Evolutionary conservation across 1,140 invertebrate genomes (phyloP), one percentile per base, ranked within the genome.

Genomic region (Drosophila athabasca): DNA sequence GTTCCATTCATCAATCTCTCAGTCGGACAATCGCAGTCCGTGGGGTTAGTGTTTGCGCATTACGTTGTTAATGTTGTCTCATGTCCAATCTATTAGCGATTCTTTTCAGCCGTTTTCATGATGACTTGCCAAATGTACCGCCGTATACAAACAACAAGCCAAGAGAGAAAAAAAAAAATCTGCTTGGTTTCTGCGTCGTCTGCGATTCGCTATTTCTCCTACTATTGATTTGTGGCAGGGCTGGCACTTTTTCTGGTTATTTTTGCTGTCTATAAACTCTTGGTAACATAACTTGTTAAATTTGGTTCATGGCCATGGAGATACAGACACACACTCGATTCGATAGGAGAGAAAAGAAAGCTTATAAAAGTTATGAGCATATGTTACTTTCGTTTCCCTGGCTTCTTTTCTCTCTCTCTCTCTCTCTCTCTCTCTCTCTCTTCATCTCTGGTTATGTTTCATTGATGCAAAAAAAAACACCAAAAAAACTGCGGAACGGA

Each of bases 31-130:
- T 9, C 50, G 54, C 57, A 79, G 59, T 62, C 49, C 58, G 64
- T 53, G 50, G 53, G 35, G 35, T 4, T 39, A 39, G 35, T 48
- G 52, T 75, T 54, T 51, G 52, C 67, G 53, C 79, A 83, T 83
- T 62, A 61, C 69, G 53, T 62, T 73, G 53, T 62, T 73, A 62
- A 72, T 72, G 68, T 72, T 61, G 68, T 73, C 71, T 57, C 74
- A 67, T 79, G 62, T 75, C 67, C 66, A 76, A 84, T 84, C 74
- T 79, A 79, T 83, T 83, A 76, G 57, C 76, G 58, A 84, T 79
- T 79, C 70, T 83, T 48, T 55, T 19, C 19, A 35, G 45, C 29
- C 65, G 46, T 65, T 75, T 79, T 60, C 66, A 79, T 72, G 59
- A 79, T 79, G 80, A 84, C 80, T 84, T 62, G 66, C 51, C 31